These are phyloP conservation scores for Epinephelus fuscoguttatus DNA, from an alignment of 2,113 vertebrate genomes.

Conservation along the genomic window DNA sequence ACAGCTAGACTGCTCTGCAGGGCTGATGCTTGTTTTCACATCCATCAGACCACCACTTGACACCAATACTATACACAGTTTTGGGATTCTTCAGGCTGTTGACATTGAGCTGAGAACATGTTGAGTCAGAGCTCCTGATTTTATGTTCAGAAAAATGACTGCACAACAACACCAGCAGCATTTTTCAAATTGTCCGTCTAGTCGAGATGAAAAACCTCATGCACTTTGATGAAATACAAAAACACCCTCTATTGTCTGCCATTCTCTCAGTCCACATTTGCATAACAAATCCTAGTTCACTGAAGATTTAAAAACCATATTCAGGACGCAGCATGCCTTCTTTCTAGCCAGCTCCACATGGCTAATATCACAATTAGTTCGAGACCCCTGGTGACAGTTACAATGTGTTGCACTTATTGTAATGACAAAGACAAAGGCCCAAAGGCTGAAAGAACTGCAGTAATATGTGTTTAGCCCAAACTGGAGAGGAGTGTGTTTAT, in stretches of 20 bases:
- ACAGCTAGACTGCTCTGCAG: not conserved
- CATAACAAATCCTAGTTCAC: slow-evolving; percentile 50
- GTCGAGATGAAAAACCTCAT: slow-evolving; percentile 15
- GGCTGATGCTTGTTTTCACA: not conserved
- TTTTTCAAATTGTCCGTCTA: not conserved
- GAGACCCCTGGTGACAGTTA: slow-evolving; percentile 30
- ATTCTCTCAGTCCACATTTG: slow-evolving; percentile 35
- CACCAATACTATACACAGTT: not conserved
- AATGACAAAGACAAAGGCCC: slow-evolving; percentile 14
- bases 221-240: slow-evolving; percentile 37
- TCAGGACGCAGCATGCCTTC: slow-evolving; percentile 10
- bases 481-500: not conserved
- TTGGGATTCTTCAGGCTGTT: not conserved
- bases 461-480: not conserved
- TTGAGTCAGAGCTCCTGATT: not conserved
- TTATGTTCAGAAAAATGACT: not conserved
- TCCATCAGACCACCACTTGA: not conserved
- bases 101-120: not conserved
- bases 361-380: slow-evolving; percentile 41
- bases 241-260: slow-evolving; percentile 8
- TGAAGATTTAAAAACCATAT: slow-evolving; percentile 32
- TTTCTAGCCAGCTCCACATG: not conserved
- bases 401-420: slow-evolving; percentile 33
- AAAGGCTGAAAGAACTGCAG: not conserved
- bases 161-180: not conserved